Conservation (phyloP, 2,888 invertebrate genomes). For the Eilema caniola region DNA sequence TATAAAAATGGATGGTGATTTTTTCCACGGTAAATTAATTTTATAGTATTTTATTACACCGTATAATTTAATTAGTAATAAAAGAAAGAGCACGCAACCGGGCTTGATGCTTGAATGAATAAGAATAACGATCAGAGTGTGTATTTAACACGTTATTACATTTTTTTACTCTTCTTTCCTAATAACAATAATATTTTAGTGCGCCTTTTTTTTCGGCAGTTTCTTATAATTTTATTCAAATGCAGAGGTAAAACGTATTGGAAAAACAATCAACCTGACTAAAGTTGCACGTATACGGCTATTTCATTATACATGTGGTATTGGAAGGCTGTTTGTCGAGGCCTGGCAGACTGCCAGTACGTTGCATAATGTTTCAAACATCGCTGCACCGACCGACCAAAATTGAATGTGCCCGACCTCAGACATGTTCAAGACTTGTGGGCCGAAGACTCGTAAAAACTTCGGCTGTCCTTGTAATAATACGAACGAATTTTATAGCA, state of each 20-base stretch:
- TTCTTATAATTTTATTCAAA: background rate
- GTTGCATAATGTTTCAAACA: conserved; percentile 47
- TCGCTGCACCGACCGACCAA: conserved; percentile 21
- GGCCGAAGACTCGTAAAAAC: conserved; percentile 9
- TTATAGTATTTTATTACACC: background rate
- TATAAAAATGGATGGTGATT: background rate
- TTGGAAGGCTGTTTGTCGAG: conserved; percentile 71
- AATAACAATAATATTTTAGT: no score
- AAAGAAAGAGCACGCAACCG: no score
- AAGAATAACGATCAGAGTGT: no score
- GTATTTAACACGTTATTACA: no score
- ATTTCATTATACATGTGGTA: conserved; percentile 69
- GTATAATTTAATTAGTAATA: no score
- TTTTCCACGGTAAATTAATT: background rate
- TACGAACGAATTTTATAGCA: background rate
- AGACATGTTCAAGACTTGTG: conserved; percentile 2
- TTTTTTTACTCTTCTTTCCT: no score
- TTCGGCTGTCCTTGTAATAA: background rate
- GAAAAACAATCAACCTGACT: conserved; percentile 41
- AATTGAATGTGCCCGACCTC: background rate
- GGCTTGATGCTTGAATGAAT: no score
- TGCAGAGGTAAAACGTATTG: background rate
- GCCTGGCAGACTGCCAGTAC: conserved; percentile 66
- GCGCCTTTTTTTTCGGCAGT: background rate
- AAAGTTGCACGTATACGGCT: conserved; percentile 44